Evolutionary conservation across 2,888 invertebrate species (phyloP).

Genomic region (Cosmorhoe ocellata): DNA sequence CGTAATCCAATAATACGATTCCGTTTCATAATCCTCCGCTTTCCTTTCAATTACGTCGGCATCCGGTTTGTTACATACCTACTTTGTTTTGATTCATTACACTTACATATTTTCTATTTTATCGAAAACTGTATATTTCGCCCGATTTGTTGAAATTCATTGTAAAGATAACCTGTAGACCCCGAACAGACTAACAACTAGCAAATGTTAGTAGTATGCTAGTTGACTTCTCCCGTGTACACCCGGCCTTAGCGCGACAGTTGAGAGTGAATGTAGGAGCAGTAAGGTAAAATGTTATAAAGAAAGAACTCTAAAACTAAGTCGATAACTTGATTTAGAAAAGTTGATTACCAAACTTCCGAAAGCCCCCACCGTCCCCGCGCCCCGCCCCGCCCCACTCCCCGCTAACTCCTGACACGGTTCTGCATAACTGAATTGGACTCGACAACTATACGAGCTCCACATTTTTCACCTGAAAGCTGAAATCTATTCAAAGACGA

Average conservation of each 20-base stretch:
- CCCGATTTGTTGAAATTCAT: too few species aligned
- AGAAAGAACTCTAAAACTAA: not conserved
- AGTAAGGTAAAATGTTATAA: not conserved
- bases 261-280: too few species aligned
- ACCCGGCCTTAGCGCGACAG: too few species aligned
- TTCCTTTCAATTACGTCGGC: slow-evolving; percentile 30
- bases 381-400: not conserved
- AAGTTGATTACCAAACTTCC: slow-evolving; percentile 2
- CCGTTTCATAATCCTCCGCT: slow-evolving; percentile 29
- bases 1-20: slow-evolving; percentile 31
- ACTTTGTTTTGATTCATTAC: slow-evolving; percentile 5
- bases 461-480: slow-evolving; percentile 14
- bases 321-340: not conserved
- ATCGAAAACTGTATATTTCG: too few species aligned
- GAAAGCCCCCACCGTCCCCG: not conserved
- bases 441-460: slow-evolving; percentile 22
- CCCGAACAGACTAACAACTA: too few species aligned
- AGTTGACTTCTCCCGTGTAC: too few species aligned
- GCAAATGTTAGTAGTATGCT: too few species aligned
- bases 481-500: slow-evolving; percentile 1
- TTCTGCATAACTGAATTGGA: slow-evolving; percentile 21
- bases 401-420: not conserved
- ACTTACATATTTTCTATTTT: not conserved
- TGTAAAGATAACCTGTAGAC: too few species aligned
- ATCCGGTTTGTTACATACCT: slow-evolving; percentile 18